Evolutionary conservation across 2,888 invertebrate species (phyloP), one percentile per base, ranked within the genome.

Genomic region (Phymatocera aterrima): DNA sequence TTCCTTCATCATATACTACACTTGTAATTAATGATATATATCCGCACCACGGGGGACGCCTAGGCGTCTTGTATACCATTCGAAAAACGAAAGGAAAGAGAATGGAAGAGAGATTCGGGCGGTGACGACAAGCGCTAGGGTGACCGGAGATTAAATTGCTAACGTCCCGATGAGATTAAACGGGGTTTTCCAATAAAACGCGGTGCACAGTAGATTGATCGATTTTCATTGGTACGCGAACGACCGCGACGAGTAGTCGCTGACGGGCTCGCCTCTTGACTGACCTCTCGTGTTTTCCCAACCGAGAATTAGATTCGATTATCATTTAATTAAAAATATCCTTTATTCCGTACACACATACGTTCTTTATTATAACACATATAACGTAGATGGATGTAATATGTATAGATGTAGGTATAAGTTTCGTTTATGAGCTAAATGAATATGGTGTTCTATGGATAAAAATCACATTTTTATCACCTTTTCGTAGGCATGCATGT

Each of bases 71-170:
- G 15, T 28, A 8, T 5, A 57, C 57, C 4, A 15, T 57, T 15
- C 28, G 28, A 28, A 24, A 40, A 8, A 40, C 57, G 28, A 1
- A 0, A 28, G 57, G 12, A 10, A 40, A 28, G 57, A 21, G 18
- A 8, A 28, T 12, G 28, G 12, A 10, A 57, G 57, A 28, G 21
- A 2, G 54, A 10, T 24, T 21, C 15, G 8, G 46, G 46, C 46
- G 46, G 46, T 46, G 15, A 3, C 15, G 57, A 57, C 28, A 28
- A 68, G 43, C 3, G 2, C 46, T 34, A 28, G 43, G 40, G 68
- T 43, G 68, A 43, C 68, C 68, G 68, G 43, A 68, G 68, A 68
- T 68, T 68, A 68, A 68, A 68, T 68, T 68, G 68, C 68, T 68
- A 68, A 68, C 68, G 68, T 68, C 37, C 34, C 40, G 28, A 68